Evolutionary conservation across 35 echinoderm and acorn worm species (phyloP), one percentile per base, ranked within the genome.

Genomic region (Eucidaris tribuloides): DNA sequence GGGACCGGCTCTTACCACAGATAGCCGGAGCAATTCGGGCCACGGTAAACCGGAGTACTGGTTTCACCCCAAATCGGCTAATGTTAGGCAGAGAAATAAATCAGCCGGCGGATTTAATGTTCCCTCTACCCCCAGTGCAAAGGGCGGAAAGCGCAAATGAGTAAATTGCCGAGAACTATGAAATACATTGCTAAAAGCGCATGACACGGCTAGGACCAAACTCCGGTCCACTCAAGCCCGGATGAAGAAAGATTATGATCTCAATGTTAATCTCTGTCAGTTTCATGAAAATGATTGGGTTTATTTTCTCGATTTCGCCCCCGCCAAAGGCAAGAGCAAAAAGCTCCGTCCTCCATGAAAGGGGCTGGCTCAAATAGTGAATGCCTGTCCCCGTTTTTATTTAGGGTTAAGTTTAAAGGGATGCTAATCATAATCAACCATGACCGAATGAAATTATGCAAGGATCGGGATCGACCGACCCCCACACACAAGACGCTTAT

Each of bases 11-110:
- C 54, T 41, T 88, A 3, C 36, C 50, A 11, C 76, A 88, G 28
- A 79, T 88, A 33, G 87, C 87, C 0, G 46, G 86, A 2, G 86
- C 76, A 1, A 42, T 86, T 1, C 24, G 84, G n/a, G 32, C 85
- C 13, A 80, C 85, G 15, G 88, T 83, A 60, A 77, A 80, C 41
- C 56, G 74, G 3, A 77, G 58, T 31, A 91, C 83, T 17, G 65
- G 77, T 17, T 74, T 54, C 45, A 85, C 82, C 33, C 82, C 82
- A 1, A 91, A 85, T 40, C 46, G 60, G 76, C 28, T 91, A 45
- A 91, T 85, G 89, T 74, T 85, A 37, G 89, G 89, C 0, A 50
- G 76, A 24, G 89, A 91, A 39, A 48, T 77, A 2, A 81, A 79
- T 42, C 71, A 58, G 13, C 89, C 81, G 13, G 46, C 52, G 2